Conservation (phyloP, 2,797 vertebrate species). For the Paguma larvata region DNA sequence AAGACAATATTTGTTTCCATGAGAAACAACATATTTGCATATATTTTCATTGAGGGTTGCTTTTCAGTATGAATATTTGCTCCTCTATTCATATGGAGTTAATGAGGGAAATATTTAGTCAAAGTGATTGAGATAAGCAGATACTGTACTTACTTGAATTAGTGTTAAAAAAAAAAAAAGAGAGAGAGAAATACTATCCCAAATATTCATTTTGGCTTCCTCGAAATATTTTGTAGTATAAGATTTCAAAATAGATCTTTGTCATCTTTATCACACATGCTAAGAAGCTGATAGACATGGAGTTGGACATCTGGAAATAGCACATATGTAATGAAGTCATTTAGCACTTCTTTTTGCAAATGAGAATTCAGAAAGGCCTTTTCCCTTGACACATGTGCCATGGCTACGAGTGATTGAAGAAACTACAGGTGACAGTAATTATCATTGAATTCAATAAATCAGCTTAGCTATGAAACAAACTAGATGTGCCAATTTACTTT, state of each 20-base stretch:
- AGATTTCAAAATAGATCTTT: background rate
- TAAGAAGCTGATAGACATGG: background rate
- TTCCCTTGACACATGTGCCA: background rate
- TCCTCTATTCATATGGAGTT: background rate
- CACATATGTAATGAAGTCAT: background rate
- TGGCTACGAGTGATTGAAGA: background rate
- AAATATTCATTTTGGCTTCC: background rate
- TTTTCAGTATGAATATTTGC: background rate
- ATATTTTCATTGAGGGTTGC: background rate
- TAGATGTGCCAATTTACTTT: background rate
- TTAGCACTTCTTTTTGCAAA: background rate
- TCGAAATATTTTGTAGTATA: background rate
- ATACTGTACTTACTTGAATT: background rate
- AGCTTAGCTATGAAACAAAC: background rate
- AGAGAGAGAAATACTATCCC: background rate
- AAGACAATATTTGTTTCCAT: background rate
- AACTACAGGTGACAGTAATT: background rate
- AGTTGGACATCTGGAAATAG: background rate
- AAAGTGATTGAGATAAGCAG: background rate
- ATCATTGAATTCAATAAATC: background rate
- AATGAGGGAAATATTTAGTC: background rate
- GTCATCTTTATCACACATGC: background rate
- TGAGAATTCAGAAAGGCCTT: background rate
- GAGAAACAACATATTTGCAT: background rate
- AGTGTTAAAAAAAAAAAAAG: background rate